phyloP scores from a whole-genome alignment of 2,113 vertebrate genomes.

The Pelusios castaneus region DNA sequence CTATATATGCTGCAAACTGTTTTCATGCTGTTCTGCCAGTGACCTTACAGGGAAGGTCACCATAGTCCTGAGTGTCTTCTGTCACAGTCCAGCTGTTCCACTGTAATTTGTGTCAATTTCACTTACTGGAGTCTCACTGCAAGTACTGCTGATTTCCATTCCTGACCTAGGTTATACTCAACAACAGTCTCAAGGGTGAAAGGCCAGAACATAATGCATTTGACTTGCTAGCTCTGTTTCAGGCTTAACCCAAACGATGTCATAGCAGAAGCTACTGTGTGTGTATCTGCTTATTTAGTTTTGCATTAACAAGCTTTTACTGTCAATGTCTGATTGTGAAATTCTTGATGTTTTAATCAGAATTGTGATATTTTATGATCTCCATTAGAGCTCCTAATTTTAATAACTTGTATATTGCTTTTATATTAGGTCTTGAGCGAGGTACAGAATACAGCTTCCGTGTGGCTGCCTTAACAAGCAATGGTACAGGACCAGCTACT shows the following conservation, averaged over 20 bases:
- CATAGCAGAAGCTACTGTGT: background rate
- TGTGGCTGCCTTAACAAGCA: conserved; percentile 90
- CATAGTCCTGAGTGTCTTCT: background rate
- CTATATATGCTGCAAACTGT: background rate
- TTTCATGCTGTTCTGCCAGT: background rate
- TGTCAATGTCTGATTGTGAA: background rate
- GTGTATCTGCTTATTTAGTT: background rate
- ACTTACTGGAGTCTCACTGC: background rate
- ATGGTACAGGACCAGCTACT: conserved; percentile 91
- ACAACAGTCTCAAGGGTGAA: background rate
- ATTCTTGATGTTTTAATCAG: background rate
- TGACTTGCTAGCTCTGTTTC: background rate
- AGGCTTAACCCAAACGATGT: background rate
- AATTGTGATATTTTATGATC: background rate
- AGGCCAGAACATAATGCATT: background rate
- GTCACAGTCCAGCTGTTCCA: background rate
- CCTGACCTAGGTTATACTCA: background rate
- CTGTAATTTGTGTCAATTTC: background rate
- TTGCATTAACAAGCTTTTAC: background rate
- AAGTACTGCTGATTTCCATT: background rate
- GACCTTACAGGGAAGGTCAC: background rate
- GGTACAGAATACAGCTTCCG: conserved; percentile 95
- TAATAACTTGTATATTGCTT: background rate
- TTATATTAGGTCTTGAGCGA: conserved; percentile 86
- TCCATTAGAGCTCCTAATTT: background rate